Evolutionary conservation across 2,797 vertebrate species (phyloP), one percentile per base, ranked within the genome.

Genomic region (Pantherophis vulpinus): DNA sequence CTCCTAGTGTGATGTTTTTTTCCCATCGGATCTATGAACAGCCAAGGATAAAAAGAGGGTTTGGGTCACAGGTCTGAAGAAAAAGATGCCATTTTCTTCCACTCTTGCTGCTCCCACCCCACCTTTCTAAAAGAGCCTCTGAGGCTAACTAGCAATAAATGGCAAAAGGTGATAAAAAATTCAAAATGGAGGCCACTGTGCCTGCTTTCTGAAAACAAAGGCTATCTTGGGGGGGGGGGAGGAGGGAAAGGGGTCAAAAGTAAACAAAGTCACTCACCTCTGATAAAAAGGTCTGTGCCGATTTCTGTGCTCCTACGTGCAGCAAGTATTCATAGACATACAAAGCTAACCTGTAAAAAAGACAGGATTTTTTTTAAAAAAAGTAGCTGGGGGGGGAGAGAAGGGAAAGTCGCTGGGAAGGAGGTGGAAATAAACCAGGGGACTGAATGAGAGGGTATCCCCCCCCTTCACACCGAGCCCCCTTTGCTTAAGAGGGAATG

Each of bases 311-410:
- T 96, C 99, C 99, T 96, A 99, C 99, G 96, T 99, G 99, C 97
- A 99, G 98, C 98, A 99, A 98, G 98, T 99, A 99, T 97, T 99
- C 99, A 94, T 99, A 99, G 95, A 99, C 99, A 90, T 99, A 99
- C 93, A 99, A 98, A 96, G 99, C 99, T 98, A 99, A 98, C 98
- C 99, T 99, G 97, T 23, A 90, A 91, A 58, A 51, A 86, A 13
- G 83, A 16, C 74, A 47, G 37, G 37, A 5, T 42, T 70, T 9
- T 6, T n/a, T 2, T 51, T 25, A 56, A 51, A 59, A 12, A 66
- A 14, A 92, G 59, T 32, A 37, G 4, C 87, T 23, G 7, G 2
- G 18, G 13, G 14, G 70, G 5, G 88, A 12, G 92, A 91, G 91
- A 94, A 89, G 51, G 88, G 63, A 37, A 93, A 88, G 88, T 93